A percentile compares a stretch with the other conserved stretches of the same genome.
These are phyloP conservation scores for Nothobranchius kuhntae DNA, from an alignment of 2,113 vertebrate species.

Conservation along the genomic window DNA sequence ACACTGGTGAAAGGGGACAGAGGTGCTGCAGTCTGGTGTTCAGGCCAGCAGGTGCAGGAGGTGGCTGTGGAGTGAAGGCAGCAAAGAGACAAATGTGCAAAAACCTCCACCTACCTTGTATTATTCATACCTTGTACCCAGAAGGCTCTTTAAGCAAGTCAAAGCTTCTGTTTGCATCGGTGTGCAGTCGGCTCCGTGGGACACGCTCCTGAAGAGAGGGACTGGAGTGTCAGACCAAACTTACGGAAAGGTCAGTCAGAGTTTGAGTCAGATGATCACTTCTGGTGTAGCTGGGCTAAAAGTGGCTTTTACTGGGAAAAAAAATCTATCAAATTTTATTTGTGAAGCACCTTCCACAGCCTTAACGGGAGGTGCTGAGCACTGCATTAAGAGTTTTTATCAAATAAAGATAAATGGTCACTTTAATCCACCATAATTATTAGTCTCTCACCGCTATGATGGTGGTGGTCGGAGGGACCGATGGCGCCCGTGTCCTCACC, in stretches of 20 bases:
- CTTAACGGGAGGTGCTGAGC: too few relatives aligned
- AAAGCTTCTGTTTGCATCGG: constrained; percentile 58
- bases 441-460: too few relatives aligned
- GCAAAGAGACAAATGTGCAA: constrained; percentile 29
- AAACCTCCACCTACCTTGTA: constrained; percentile 45
- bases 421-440: too few relatives aligned
- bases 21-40: not conserved
- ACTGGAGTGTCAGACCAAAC: constrained; percentile 32
- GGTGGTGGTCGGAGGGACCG: too few relatives aligned
- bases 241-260: constrained; percentile 39
- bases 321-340: too few relatives aligned
- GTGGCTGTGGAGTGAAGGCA: constrained; percentile 5
- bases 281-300: not conserved
- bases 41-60: not conserved
- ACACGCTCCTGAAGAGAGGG: constrained; percentile 24
- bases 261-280: not conserved
- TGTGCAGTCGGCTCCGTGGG: constrained; percentile 42
- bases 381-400: too few relatives aligned
- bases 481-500: too few relatives aligned
- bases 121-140: constrained; percentile 71
- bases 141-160: constrained; percentile 66
- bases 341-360: too few relatives aligned
- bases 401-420: too few relatives aligned
- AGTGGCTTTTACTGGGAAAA: too few relatives aligned
- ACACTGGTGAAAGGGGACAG: constrained; percentile 3